Evolutionary conservation across 2,113 vertebrate genomes (phyloP).

Genomic region (Hypomesus transpacificus): DNA sequence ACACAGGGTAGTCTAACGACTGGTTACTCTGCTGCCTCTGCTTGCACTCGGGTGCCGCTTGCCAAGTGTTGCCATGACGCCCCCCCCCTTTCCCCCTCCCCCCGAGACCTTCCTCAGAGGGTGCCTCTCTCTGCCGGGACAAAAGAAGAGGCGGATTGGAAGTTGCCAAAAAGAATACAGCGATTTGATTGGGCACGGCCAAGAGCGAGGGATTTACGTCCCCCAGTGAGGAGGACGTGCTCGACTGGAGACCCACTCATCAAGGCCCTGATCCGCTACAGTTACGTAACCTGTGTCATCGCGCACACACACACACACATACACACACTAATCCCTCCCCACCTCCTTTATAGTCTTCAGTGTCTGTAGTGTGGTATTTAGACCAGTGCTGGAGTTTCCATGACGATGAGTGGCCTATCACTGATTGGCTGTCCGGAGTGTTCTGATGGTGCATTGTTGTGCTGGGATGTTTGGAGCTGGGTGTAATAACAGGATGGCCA

Average conservation of each 20-base stretch:
- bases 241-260: slow-evolving; percentile 8
- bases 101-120: background rate
- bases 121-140: slow-evolving; percentile 6
- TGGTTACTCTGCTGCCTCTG: background rate
- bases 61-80: background rate
- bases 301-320: slow-evolving; percentile 3
- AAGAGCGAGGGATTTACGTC: slow-evolving; percentile 24
- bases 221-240: slow-evolving; percentile 22
- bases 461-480: background rate
- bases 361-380: slow-evolving; percentile 30
- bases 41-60: background rate
- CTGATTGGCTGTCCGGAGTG: slow-evolving; percentile 14
- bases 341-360: slow-evolving; percentile 10
- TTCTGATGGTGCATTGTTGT: slow-evolving; percentile 14
- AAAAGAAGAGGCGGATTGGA: slow-evolving; percentile 16
- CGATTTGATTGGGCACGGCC: slow-evolving; percentile 15
- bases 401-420: slow-evolving; percentile 23
- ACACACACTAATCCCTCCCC: background rate
- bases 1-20: no score
- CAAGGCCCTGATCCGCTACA: slow-evolving; percentile 27
- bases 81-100: background rate
- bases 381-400: slow-evolving; percentile 29
- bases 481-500: slow-evolving; percentile 8
- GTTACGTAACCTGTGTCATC: slow-evolving; percentile 37
- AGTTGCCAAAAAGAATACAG: slow-evolving; percentile 4